phyloP scores from a whole-genome alignment of 2,888 invertebrate genomes.

The Idaea aversata region DNA sequence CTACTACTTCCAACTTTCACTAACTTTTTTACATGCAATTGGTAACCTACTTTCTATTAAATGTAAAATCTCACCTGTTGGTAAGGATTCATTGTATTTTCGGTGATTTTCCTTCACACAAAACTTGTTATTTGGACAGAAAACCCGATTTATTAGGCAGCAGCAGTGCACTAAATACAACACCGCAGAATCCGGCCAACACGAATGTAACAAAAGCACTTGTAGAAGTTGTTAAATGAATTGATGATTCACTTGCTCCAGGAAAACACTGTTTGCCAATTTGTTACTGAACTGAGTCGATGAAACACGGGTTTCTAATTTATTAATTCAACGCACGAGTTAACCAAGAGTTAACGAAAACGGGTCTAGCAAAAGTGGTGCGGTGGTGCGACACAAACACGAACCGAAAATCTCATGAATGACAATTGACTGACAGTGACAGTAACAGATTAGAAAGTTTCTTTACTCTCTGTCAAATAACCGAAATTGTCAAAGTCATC shows the following conservation, averaged over 20 bases:
- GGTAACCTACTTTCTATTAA: slow-evolving; percentile 9
- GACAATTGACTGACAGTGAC: background rate
- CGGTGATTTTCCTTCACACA: background rate
- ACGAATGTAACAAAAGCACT: background rate
- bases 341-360: background rate
- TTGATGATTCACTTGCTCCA: background rate
- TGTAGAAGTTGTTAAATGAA: background rate
- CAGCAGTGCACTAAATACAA: background rate
- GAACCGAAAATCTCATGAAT: too few relatives aligned
- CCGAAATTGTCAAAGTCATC: too few relatives aligned
- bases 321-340: background rate
- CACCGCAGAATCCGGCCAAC: background rate
- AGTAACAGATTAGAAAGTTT: background rate
- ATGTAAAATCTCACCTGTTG: slow-evolving; percentile 53
- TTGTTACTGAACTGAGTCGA: background rate
- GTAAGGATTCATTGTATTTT: slow-evolving; percentile 66
- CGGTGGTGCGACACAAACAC: background rate
- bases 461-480: too few relatives aligned
- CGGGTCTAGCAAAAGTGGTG: background rate
- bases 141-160: background rate
- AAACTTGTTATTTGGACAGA: background rate
- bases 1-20: background rate
- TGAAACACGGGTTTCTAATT: background rate
- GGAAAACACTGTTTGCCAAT: background rate
- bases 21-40: background rate